Conservation (phyloP, 2,797 vertebrate genomes). For the Mallotus villosus region DNA sequence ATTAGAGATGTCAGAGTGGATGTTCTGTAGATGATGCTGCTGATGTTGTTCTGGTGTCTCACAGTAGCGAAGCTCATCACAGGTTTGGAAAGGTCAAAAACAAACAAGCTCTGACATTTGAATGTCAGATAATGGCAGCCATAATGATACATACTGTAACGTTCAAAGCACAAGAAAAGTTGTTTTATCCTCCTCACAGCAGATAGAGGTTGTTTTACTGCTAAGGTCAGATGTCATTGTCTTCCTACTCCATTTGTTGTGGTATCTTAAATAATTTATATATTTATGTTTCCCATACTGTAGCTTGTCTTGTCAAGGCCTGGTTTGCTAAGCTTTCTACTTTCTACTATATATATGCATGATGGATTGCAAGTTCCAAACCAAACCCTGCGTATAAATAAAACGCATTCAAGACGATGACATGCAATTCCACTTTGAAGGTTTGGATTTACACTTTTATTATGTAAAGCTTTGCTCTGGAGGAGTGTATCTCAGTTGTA, state of each 20-base stretch:
- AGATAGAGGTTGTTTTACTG: background rate
- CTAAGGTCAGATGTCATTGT: background rate
- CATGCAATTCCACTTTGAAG: constrained; percentile 34
- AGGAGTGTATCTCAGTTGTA: constrained; percentile 16
- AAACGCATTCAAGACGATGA: constrained; percentile 32
- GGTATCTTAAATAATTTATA: background rate
- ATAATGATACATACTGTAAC: constrained; percentile 60
- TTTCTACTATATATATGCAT: constrained; percentile 17
- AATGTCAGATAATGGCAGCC: constrained; percentile 52
- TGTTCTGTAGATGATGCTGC: constrained; percentile 38
- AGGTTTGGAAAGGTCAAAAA: constrained; percentile 69
- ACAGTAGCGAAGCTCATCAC: constrained; percentile 52
- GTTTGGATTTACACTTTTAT: constrained; percentile 38
- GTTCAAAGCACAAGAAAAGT: constrained; percentile 29
- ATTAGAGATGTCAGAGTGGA: no score
- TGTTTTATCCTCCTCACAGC: constrained; percentile 4
- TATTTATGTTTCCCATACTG: background rate
- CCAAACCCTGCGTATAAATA: constrained; percentile 31
- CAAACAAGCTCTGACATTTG: constrained; percentile 70
- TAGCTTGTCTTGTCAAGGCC: constrained; percentile 5
- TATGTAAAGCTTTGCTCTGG: constrained; percentile 31
- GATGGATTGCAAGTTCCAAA: constrained; percentile 13
- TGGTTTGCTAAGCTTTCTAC: constrained; percentile 32
- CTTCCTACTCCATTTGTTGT: background rate
- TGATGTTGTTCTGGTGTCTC: constrained; percentile 51